These are phyloP conservation scores for Dendrolimus pini DNA, from an alignment of 2,888 invertebrate species.

Conservation along the genomic window DNA sequence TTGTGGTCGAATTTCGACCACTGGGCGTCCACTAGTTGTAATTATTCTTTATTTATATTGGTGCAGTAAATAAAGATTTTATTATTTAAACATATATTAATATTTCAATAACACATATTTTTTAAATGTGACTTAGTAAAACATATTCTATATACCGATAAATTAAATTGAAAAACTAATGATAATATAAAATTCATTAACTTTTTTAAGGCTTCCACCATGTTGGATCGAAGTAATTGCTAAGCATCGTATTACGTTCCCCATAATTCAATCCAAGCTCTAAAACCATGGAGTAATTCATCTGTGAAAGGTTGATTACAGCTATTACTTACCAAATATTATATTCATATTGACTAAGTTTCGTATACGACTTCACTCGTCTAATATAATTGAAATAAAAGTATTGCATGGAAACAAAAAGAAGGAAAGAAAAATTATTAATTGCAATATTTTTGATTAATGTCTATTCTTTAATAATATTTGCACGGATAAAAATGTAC, in stretches of 20 bases:
- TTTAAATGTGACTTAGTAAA: too few species aligned
- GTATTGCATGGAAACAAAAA: too few species aligned
- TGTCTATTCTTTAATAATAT: background rate
- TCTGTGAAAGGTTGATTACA: background rate
- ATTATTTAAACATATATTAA: too few species aligned
- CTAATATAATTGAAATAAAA: too few species aligned
- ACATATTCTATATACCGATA: too few species aligned
- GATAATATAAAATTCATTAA: conserved; percentile 3
- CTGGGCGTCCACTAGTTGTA: too few species aligned
- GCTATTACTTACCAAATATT: background rate
- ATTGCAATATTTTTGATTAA: background rate
- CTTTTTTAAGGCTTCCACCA: conserved; percentile 11
- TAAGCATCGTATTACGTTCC: background rate
- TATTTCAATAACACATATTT: too few species aligned
- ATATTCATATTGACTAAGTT: too few species aligned
- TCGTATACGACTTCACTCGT: too few species aligned
- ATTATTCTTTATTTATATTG: too few species aligned
- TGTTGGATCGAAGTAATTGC: background rate
- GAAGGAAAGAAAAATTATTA: background rate
- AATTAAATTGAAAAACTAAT: background rate
- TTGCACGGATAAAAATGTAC: background rate
- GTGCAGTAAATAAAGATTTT: too few species aligned
- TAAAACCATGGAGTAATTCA: background rate
- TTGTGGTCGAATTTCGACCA: too few species aligned
- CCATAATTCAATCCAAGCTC: background rate